phyloP scores from a whole-genome alignment of 2,888 invertebrate genomes.

The Thymelicus sylvestris region DNA sequence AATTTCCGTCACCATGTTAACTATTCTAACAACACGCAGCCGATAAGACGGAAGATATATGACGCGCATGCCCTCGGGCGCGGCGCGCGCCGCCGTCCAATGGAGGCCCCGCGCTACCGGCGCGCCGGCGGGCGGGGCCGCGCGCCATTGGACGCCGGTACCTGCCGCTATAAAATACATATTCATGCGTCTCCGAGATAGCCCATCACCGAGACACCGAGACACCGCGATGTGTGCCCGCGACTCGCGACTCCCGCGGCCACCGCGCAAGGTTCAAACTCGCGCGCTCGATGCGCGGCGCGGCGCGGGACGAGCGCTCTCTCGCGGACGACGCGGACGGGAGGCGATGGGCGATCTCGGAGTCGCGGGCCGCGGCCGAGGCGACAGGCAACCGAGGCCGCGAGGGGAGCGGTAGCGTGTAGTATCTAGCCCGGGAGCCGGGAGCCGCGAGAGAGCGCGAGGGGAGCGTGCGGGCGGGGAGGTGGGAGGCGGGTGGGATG shows the following conservation, averaged over 20 bases:
- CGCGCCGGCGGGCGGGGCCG: slow-evolving; percentile 46
- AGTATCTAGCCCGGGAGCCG: slow-evolving; percentile 67
- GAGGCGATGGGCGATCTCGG: slow-evolving; percentile 37
- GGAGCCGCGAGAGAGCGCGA: slow-evolving; percentile 53
- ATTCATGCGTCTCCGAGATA: slow-evolving; percentile 44
- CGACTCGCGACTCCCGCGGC: slow-evolving; percentile 29
- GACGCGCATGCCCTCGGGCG: slow-evolving; percentile 32
- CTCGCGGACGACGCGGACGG: neutral
- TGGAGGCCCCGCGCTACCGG: slow-evolving; percentile 34
- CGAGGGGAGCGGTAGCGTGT: slow-evolving; percentile 83
- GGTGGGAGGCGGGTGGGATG: slow-evolving; percentile 55
- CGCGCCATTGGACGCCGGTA: slow-evolving; percentile 43
- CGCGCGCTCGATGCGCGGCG: slow-evolving; percentile 8
- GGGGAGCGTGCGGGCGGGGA: slow-evolving; percentile 49
- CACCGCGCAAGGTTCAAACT: slow-evolving; percentile 29
- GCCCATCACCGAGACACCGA: slow-evolving; percentile 37
- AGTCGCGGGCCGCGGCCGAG: slow-evolving; percentile 31
- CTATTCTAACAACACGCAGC: slow-evolving; percentile 36
- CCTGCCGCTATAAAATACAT: slow-evolving; percentile 43
- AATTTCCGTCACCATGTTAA: slow-evolving; percentile 41
- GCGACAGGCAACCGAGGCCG: slow-evolving; percentile 46
- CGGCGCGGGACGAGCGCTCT: neutral
- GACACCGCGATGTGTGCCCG: neutral
- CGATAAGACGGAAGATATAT: slow-evolving; percentile 38
- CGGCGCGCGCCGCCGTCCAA: slow-evolving; percentile 40